These are phyloP conservation scores for Calyptomena viridis DNA, from an alignment of 2,113 vertebrate species.

Conservation along the genomic window DNA sequence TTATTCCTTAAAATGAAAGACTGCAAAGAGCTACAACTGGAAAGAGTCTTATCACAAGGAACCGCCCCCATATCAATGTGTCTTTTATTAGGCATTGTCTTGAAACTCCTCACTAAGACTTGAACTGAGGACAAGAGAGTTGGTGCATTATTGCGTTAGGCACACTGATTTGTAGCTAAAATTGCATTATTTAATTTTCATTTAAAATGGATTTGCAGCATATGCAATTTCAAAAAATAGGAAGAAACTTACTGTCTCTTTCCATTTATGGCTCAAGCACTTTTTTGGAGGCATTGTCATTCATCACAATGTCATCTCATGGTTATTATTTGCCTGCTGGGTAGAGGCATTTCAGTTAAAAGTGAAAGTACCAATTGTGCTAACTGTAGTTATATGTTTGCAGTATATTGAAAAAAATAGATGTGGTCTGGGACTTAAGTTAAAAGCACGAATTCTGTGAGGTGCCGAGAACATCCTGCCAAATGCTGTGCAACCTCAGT, in stretches of 20 bases:
- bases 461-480: not conserved
- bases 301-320: not conserved
- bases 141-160: not conserved
- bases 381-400: not conserved
- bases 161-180: not conserved
- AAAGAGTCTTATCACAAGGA: constrained; percentile 1
- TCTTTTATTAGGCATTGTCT: not conserved
- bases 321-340: constrained; percentile 2
- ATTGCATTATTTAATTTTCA: not conserved
- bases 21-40: not conserved
- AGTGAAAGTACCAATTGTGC: constrained; percentile 23
- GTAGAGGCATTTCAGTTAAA: not conserved
- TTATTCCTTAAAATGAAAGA: not conserved
- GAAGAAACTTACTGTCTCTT: not conserved
- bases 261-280: not conserved
- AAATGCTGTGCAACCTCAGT: not conserved
- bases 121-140: not conserved
- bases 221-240: not conserved
- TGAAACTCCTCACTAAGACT: not conserved
- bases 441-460: not conserved
- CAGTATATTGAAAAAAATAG: not conserved
- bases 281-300: not conserved
- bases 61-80: not conserved
- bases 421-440: not conserved
- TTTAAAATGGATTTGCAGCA: not conserved